Base-by-base conservation (phyloP, 2,888 invertebrate species). In the Drosophila falleni region DNA sequence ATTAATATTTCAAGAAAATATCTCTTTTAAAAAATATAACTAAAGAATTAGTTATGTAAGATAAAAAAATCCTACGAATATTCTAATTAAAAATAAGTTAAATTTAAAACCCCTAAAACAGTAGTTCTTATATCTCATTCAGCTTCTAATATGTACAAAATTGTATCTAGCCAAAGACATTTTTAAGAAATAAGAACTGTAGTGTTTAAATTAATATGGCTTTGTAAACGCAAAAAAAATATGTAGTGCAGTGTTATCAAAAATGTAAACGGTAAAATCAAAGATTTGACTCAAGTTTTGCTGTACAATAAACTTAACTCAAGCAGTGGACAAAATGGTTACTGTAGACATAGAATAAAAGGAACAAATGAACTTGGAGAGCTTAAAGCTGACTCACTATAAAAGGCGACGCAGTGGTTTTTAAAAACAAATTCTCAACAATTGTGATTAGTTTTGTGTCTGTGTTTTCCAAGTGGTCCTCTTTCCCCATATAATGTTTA, bases 371-470 rank as follows among this genome's bases (percentile, higher is more conserved):
- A 10, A 10, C 11, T 5, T 49, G 15, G 8, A 19, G 39, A 60
- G 15, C 23, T 33, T 41, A 33, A 16, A 16, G 29, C 10, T 19
- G 13, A 8, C 13, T 19, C 23, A 31, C 13, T 49, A 29, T n/a
- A 33, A 65, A 47, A 44, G 15, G 19, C 54, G 35, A 13, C 19
- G 47, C 26, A 10, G 11, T 19, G 55, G 50, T 33, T 56, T 75
- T 47, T 5, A 35, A 53, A 53, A 6, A 23, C 41, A 41, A 42
- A 60, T n/a, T 41, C 47, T 44, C 35, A 50, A 29, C 16, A 62
- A 55, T 23, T 47, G 39, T 56, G 54, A 51, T 60, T n/a, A 31
- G 31, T 15, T 44, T 29, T 13, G 51, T 42, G 51, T 23, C 11
- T 6, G 53, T 53, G 54, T 41, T n/a, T 8, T 3, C 0, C 35